These are phyloP conservation scores for Trissolcus japonicus DNA, from an alignment of 2,888 invertebrate species.

Conservation along the genomic window DNA sequence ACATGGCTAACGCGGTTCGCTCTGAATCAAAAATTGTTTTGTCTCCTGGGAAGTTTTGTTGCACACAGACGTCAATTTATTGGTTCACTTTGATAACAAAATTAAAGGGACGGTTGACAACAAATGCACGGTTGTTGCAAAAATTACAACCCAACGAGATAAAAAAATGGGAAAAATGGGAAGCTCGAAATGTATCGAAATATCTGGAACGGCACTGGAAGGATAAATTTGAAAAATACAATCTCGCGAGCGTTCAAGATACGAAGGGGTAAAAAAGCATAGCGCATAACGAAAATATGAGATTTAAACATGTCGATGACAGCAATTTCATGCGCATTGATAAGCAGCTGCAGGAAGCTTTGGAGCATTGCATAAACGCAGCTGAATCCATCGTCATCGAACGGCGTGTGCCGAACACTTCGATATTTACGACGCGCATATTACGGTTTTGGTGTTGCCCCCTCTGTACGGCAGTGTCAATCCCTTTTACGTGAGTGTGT, in stretches of 20 bases:
- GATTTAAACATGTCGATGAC: slow-evolving; percentile 50
- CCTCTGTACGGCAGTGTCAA: slow-evolving; percentile 38
- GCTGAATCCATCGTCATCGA: slow-evolving; percentile 53
- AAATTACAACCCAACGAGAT: not conserved
- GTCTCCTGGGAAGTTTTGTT: slow-evolving; percentile 25
- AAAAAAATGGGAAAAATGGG: too few species aligned
- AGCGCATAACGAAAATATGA: slow-evolving; percentile 32
- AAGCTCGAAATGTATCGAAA: too few species aligned
- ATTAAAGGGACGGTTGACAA: slow-evolving; percentile 22
- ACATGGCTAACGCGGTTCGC: slow-evolving; percentile 30
- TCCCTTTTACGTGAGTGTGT: slow-evolving; percentile 44
- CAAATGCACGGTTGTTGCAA: not conserved
- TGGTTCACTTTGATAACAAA: slow-evolving; percentile 12
- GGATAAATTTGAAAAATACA: slow-evolving; percentile 21
- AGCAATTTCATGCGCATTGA: slow-evolving; percentile 53
- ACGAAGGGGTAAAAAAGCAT: slow-evolving; percentile 11
- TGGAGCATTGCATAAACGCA: slow-evolving; percentile 47
- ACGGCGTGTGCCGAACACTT: slow-evolving; percentile 57
- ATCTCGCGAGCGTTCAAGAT: not conserved
- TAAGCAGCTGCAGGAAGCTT: slow-evolving; percentile 50
- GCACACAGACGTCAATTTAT: slow-evolving; percentile 20
- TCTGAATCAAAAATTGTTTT: slow-evolving; percentile 41
- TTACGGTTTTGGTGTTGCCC: slow-evolving; percentile 53
- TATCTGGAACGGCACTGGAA: too few species aligned
- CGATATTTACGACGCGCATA: slow-evolving; percentile 57